Conservation (phyloP, 2,113 vertebrate genomes). For the Tragelaphus strepsiceros region DNA sequence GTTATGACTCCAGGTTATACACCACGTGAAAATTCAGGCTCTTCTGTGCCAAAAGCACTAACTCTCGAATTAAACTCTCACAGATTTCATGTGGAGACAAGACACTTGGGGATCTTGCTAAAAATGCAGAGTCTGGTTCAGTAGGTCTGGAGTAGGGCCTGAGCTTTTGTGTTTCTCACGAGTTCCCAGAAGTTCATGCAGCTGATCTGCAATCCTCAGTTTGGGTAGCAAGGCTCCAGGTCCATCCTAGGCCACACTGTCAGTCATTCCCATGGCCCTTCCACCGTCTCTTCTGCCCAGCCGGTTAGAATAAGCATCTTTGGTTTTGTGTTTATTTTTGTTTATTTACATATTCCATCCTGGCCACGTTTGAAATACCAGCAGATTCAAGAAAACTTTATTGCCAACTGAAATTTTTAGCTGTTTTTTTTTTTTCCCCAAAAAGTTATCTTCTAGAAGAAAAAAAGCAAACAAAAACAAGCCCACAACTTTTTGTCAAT, state of each 20-base stretch:
- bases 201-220: background rate
- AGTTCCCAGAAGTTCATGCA: background rate
- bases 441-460: slow-evolving; percentile 33
- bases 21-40: background rate
- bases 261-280: background rate
- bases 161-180: background rate
- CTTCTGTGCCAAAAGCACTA: background rate
- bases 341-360: background rate
- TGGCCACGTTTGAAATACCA: slow-evolving; percentile 41
- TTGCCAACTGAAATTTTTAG: slow-evolving; percentile 3
- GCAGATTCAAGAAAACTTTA: background rate
- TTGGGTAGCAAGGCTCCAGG: background rate
- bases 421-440: background rate
- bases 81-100: background rate
- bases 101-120: background rate
- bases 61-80: background rate
- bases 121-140: background rate
- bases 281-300: background rate
- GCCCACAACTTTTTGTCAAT: background rate
- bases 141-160: background rate
- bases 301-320: background rate
- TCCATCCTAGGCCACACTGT: background rate
- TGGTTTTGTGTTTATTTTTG: background rate
- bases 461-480: background rate
- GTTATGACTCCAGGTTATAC: background rate